Evolutionary conservation across 1,140 invertebrate species (phyloP).

Genomic region (Rhyzopertha dominica): DNA sequence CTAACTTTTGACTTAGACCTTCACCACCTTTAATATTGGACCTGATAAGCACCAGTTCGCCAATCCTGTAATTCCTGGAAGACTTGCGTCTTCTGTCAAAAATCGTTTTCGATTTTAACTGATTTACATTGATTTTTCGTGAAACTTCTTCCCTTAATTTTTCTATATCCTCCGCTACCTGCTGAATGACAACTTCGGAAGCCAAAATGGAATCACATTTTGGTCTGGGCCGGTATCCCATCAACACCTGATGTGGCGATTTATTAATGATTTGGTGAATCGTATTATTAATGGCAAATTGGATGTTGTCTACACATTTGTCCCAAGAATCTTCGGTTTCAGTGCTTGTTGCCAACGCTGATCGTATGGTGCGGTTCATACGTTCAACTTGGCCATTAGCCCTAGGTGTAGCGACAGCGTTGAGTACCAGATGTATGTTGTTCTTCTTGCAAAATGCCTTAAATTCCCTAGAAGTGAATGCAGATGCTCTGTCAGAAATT

Average conservation of each 20-base stretch:
- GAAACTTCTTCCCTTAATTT: neutral
- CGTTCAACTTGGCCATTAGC: too few relatives aligned
- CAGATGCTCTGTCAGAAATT: conserved; percentile 38
- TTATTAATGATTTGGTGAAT: neutral
- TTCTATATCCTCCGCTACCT: neutral
- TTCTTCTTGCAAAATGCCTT: too few relatives aligned
- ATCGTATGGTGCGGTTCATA: too few relatives aligned
- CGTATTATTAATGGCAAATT: conserved; percentile 2
- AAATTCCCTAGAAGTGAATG: conserved; percentile 31
- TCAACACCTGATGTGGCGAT: neutral
- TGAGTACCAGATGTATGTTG: too few relatives aligned
- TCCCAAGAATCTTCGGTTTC: too few relatives aligned
- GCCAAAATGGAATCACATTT: neutral
- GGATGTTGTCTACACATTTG: too few relatives aligned
- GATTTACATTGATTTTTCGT: neutral
- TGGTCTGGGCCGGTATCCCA: neutral
- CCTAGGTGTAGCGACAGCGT: too few relatives aligned
- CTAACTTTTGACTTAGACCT: too few relatives aligned
- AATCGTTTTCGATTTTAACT: neutral
- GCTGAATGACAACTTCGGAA: neutral
- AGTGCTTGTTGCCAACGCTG: too few relatives aligned
- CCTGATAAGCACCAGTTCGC: too few relatives aligned
- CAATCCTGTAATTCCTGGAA: conserved; percentile 1
- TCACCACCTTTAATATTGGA: too few relatives aligned
- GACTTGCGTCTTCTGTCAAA: neutral